phyloP scores from a whole-genome alignment of 1,140 invertebrate species.

The Papilio aristodemus region DNA sequence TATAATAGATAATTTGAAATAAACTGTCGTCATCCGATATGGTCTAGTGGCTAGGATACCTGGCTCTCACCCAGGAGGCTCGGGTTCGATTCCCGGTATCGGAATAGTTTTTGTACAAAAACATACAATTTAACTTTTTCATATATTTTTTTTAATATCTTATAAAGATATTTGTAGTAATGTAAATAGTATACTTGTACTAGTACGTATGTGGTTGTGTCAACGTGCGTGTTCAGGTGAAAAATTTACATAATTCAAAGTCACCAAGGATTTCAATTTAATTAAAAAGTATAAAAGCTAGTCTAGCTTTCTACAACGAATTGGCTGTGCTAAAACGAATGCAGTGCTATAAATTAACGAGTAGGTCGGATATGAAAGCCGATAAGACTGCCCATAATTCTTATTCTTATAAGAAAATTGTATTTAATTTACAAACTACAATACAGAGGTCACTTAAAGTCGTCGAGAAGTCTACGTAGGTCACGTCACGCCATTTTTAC shows the following conservation, averaged over 20 bases:
- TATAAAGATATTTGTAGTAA: no score
- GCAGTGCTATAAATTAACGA: constrained; percentile 11
- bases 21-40: constrained; percentile 6
- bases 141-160: no score
- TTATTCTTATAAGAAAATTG: not conserved
- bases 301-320: not conserved
- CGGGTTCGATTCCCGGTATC: constrained; percentile 35
- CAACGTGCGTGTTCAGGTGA: not conserved
- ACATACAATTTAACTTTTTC: no score
- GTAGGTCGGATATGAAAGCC: not conserved
- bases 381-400: constrained; percentile 1
- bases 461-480: not conserved
- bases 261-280: not conserved
- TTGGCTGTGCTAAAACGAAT: constrained; percentile 8
- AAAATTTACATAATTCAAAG: not conserved
- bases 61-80: constrained; percentile 35
- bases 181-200: no score
- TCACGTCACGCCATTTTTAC: not conserved
- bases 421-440: not conserved
- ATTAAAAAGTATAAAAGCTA: not conserved
- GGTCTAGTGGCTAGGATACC: constrained; percentile 35
- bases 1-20: not conserved
- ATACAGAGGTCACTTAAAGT: not conserved
- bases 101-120: constrained; percentile 2
- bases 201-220: not conserved